These are phyloP conservation scores for Typhlomys cinereus DNA, from an alignment of 2,113 vertebrate genomes.

Conservation along the genomic window DNA sequence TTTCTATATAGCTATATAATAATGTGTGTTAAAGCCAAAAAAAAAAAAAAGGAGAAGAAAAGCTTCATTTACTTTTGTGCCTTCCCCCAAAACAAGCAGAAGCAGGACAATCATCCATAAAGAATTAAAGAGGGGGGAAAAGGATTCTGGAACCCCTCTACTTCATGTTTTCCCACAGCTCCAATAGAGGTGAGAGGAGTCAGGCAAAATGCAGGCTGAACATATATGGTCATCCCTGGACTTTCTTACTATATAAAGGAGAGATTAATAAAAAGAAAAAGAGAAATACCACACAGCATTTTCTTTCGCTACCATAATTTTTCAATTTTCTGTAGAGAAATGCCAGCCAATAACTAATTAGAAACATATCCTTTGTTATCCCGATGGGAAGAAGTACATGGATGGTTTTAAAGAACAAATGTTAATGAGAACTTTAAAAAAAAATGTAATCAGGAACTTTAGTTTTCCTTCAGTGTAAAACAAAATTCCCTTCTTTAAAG, in stretches of 20 bases:
- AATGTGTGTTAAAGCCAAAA: constrained; percentile 79
- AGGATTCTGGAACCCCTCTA: constrained; percentile 76
- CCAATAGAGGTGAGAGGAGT: constrained; percentile 61
- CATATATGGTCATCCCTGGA: constrained; percentile 62
- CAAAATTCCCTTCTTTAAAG: constrained; percentile 60
- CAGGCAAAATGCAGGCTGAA: constrained; percentile 59
- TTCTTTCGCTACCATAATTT: constrained; percentile 77
- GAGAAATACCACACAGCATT: constrained; percentile 73
- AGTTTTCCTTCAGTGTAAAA: constrained; percentile 65
- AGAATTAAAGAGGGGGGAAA: constrained; percentile 7
- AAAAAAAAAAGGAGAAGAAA: constrained; percentile 35
- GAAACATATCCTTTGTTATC: constrained; percentile 78
- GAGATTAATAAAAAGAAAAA: constrained; percentile 73
- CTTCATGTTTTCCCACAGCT: constrained; percentile 64
- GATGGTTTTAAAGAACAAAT: constrained; percentile 68
- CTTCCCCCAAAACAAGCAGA: constrained; percentile 76
- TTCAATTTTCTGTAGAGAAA: constrained; percentile 79
- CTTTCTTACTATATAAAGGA: constrained; percentile 66
- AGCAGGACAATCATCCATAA: constrained; percentile 73
- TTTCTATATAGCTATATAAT: constrained; percentile 80
- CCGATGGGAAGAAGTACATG: constrained; percentile 68
- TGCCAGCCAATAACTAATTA: constrained; percentile 82
- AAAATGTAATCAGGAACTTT: constrained; percentile 54
- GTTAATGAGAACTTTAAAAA: constrained; percentile 72
- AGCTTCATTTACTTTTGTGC: constrained; percentile 78